Evolutionary conservation across 2,797 vertebrate species (phyloP).

Genomic region (Trachurus trachurus): DNA sequence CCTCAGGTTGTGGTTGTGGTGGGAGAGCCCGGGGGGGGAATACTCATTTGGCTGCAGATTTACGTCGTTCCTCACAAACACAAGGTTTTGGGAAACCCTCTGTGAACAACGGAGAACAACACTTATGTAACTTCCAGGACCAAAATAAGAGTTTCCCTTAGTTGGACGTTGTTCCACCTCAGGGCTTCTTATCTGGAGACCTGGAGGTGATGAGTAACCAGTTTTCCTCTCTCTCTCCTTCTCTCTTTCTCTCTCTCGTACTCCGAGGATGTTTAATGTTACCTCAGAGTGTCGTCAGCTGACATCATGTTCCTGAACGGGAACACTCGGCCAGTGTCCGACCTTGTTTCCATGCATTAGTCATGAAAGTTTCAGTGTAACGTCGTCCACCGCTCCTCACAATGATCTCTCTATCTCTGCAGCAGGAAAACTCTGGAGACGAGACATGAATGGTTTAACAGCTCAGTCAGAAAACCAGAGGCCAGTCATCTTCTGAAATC

Average conservation of each 20-base stretch:
- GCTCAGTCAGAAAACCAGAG: not conserved
- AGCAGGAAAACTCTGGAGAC: not conserved
- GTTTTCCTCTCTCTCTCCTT: slow-evolving; percentile 15
- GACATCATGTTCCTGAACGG: slow-evolving; percentile 24
- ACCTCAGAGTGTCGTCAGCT: slow-evolving; percentile 35
- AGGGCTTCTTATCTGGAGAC: slow-evolving; percentile 18
- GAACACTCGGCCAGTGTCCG: slow-evolving; percentile 17
- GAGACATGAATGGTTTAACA: not conserved
- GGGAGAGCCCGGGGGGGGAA: not conserved
- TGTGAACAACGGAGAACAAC: not conserved
- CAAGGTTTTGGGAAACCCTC: slow-evolving; percentile 9
- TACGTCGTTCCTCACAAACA: slow-evolving; percentile 18
- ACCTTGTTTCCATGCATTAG: slow-evolving; percentile 23
- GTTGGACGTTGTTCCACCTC: slow-evolving; percentile 24
- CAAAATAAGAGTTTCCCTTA: slow-evolving; percentile 33
- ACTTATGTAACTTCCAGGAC: slow-evolving; percentile 24
- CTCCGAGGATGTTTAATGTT: slow-evolving; percentile 30
- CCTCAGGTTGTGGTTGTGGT: not conserved
- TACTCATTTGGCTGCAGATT: slow-evolving; percentile 16
- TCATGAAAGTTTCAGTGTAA: slow-evolving; percentile 22
- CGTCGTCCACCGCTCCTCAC: not conserved
- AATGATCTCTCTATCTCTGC: slow-evolving; percentile 13
- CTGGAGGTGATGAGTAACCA: slow-evolving; percentile 6
- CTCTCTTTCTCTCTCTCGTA: not conserved
- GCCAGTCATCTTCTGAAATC: not conserved